These are phyloP conservation scores for Chironomus striatipennis DNA, from an alignment of 1,140 invertebrate species.

Conservation along the genomic window DNA sequence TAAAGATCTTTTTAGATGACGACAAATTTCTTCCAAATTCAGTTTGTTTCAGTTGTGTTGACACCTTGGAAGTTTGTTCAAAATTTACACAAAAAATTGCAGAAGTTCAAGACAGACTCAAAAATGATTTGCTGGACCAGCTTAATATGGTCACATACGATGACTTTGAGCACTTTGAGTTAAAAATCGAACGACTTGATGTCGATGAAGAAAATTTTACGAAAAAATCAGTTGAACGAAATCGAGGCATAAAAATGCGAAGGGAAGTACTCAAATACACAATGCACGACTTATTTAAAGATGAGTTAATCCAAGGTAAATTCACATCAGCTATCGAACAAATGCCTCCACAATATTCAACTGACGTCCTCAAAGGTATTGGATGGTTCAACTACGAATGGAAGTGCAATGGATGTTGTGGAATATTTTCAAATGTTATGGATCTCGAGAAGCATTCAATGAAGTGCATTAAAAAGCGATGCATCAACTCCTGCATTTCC, in stretches of 20 bases:
- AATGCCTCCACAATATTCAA: not conserved
- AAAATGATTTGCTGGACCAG: not conserved
- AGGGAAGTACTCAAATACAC: not conserved
- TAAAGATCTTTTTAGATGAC: not conserved
- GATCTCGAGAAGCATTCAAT: slow-evolving; percentile 1
- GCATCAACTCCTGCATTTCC: not conserved
- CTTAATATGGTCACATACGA: not conserved
- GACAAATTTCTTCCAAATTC: not conserved
- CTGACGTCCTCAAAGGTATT: too few species aligned
- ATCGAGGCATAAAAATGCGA: not conserved
- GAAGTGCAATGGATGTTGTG: not conserved
- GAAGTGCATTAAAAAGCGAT: not conserved
- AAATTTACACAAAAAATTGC: not conserved
- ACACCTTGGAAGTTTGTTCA: not conserved
- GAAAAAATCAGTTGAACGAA: not conserved
- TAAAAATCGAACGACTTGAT: not conserved
- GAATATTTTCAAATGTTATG: not conserved
- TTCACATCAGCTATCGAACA: not conserved
- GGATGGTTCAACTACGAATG: not conserved
- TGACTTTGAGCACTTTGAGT: not conserved
- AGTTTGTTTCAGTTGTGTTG: not conserved
- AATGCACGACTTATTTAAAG: not conserved
- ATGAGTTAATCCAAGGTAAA: not conserved
- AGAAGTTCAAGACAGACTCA: not conserved
- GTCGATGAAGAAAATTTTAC: not conserved